These are phyloP conservation scores for Anticlea derivata DNA, from an alignment of 2,888 invertebrate genomes.

Conservation along the genomic window DNA sequence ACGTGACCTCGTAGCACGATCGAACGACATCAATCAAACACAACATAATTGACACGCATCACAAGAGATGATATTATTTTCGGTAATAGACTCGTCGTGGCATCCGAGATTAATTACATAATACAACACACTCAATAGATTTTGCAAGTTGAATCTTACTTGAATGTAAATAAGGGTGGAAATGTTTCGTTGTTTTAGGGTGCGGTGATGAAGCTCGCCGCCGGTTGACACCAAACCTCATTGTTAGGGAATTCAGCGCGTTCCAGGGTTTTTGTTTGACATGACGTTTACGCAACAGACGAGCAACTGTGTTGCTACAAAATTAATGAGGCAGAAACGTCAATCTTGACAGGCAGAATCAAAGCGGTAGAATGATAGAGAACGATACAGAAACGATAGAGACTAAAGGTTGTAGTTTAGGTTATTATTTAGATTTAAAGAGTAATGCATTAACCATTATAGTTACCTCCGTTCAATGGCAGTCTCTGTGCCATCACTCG, in stretches of 20 bases:
- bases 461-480: no score
- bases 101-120: slow-evolving; percentile 64
- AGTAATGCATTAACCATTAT: no score
- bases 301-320: slow-evolving; percentile 18
- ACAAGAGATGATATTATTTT: slow-evolving; percentile 59
- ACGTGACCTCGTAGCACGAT: slow-evolving; percentile 33
- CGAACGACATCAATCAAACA: slow-evolving; percentile 59
- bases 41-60: slow-evolving; percentile 63
- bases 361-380: no score
- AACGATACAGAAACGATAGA: no score
- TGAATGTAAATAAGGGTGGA: slow-evolving; percentile 15
- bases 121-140: slow-evolving; percentile 27
- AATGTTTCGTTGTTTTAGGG: slow-evolving; percentile 24
- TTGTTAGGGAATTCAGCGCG: slow-evolving; percentile 63
- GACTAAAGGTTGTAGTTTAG: no score
- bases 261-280: slow-evolving; percentile 45
- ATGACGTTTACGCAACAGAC: slow-evolving; percentile 17
- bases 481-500: no score
- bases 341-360: no score
- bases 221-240: slow-evolving; percentile 55
- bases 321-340: background rate
- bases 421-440: no score
- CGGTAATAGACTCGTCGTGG: slow-evolving; percentile 65
- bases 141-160: slow-evolving; percentile 19
- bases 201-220: slow-evolving; percentile 32